Percentiles rank a stretch among this genome's conserved stretches.
phyloP scores from a whole-genome alignment of 2,888 invertebrate genomes.

The Andrena haemorrhoa region DNA sequence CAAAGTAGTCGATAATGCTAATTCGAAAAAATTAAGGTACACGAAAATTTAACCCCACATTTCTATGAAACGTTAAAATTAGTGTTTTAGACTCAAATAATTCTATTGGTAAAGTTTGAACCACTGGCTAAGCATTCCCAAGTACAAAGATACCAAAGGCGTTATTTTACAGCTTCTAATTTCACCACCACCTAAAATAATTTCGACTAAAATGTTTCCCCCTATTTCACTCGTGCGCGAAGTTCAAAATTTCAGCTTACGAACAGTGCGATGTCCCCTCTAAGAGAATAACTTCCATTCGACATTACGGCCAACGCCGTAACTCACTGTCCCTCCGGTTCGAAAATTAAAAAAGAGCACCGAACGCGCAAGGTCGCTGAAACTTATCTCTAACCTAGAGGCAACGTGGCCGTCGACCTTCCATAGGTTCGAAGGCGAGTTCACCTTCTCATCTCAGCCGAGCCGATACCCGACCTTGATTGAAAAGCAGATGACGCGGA shows the following conservation, averaged over 20 bases:
- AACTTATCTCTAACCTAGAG: slow-evolving; percentile 68
- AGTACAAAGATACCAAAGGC: too few relatives aligned
- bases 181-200: too few relatives aligned
- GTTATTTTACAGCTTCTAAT: too few relatives aligned
- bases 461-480: slow-evolving; percentile 77
- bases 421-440: slow-evolving; percentile 53
- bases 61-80: too few relatives aligned
- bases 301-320: slow-evolving; percentile 35
- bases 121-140: too few relatives aligned
- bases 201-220: too few relatives aligned
- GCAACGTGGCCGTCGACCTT: slow-evolving; percentile 58
- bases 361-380: slow-evolving; percentile 60
- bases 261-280: neutral
- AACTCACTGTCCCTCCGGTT: slow-evolving; percentile 33
- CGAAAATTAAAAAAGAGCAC: slow-evolving; percentile 56
- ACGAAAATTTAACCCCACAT: too few relatives aligned
- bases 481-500: slow-evolving; percentile 79
- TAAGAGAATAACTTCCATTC: slow-evolving; percentile 2
- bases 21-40: too few relatives aligned
- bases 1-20: too few relatives aligned
- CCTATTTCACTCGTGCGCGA: too few relatives aligned
- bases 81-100: too few relatives aligned
- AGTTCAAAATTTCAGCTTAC: neutral
- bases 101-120: too few relatives aligned
- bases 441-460: slow-evolving; percentile 69